Conservation (phyloP, 2,797 vertebrate genomes). For the Oceanodroma leucorhoa region DNA sequence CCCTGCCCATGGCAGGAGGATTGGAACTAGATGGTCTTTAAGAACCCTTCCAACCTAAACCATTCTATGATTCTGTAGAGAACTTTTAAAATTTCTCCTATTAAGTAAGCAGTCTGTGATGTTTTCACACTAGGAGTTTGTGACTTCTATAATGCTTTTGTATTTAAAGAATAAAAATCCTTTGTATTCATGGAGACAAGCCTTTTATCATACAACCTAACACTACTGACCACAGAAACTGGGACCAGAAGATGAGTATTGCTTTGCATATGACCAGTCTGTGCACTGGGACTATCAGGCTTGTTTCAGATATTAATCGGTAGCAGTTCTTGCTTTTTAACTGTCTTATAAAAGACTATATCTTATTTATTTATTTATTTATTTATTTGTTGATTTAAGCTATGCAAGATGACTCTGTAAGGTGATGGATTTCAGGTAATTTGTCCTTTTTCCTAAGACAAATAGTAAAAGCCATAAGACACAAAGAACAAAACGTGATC, state of each 20-base stretch:
- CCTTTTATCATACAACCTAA: background rate
- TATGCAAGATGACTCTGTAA: background rate
- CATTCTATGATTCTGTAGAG: background rate
- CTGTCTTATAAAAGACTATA: background rate
- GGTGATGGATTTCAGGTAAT: background rate
- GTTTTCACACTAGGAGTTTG: background rate
- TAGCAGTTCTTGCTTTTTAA: background rate
- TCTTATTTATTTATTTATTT: background rate
- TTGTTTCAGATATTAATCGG: background rate
- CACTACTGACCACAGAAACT: background rate
- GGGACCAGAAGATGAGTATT: background rate
- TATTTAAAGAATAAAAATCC: background rate
- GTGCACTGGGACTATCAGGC: background rate
- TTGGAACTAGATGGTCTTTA: background rate
- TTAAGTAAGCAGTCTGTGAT: background rate
- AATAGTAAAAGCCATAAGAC: background rate
- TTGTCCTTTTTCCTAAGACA: background rate
- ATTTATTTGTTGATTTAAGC: background rate
- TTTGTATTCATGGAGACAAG: background rate
- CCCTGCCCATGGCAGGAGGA: background rate
- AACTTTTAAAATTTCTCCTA: background rate
- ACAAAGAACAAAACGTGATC: background rate
- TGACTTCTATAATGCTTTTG: background rate
- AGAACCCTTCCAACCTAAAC: background rate
- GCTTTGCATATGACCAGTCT: background rate